These are phyloP conservation scores for Nomada lathburiana DNA, from an alignment of 2,888 invertebrate species.

Conservation along the genomic window DNA sequence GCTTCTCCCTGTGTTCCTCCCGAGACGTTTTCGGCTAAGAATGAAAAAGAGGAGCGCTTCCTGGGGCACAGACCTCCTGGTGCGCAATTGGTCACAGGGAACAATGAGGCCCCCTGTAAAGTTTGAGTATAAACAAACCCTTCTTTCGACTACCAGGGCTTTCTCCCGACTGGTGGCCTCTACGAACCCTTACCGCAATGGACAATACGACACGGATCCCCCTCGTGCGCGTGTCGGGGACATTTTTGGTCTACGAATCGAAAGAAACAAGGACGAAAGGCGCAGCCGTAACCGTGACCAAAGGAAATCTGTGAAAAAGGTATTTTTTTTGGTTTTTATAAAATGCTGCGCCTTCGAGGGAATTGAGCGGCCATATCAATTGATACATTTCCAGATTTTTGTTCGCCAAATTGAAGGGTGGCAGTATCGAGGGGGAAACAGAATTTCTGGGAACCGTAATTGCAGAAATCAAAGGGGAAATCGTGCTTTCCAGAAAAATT, in stretches of 20 bases:
- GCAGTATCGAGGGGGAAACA: neutral
- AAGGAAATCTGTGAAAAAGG: neutral
- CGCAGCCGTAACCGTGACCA: neutral
- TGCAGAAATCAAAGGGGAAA: constrained; percentile 24
- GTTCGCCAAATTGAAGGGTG: neutral
- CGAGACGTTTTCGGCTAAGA: constrained; percentile 44
- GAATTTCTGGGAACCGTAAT: neutral
- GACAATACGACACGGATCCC: constrained; percentile 72
- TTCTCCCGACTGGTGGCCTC: constrained; percentile 59
- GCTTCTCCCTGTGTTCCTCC: constrained; percentile 4
- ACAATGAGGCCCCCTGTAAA: constrained; percentile 75
- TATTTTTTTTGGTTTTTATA: too few species aligned
- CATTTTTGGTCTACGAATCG: constrained; percentile 27
- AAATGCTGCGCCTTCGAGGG: too few species aligned
- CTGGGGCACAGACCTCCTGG: constrained; percentile 63
- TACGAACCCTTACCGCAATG: constrained; percentile 71
- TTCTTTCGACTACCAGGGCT: constrained; percentile 67
- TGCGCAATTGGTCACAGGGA: constrained; percentile 80
- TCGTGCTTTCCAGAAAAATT: constrained; percentile 29
- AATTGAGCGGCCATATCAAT: too few species aligned
- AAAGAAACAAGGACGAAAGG: constrained; percentile 1
- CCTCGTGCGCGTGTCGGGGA: constrained; percentile 61
- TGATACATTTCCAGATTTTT: neutral
- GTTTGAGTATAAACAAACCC: constrained; percentile 79
- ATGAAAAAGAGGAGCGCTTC: constrained; percentile 69